A percentile compares a stretch with the other conserved stretches of the same genome.
These are phyloP conservation scores for Cyclura pinguis DNA, from an alignment of 2,797 vertebrate genomes.

Conservation along the genomic window DNA sequence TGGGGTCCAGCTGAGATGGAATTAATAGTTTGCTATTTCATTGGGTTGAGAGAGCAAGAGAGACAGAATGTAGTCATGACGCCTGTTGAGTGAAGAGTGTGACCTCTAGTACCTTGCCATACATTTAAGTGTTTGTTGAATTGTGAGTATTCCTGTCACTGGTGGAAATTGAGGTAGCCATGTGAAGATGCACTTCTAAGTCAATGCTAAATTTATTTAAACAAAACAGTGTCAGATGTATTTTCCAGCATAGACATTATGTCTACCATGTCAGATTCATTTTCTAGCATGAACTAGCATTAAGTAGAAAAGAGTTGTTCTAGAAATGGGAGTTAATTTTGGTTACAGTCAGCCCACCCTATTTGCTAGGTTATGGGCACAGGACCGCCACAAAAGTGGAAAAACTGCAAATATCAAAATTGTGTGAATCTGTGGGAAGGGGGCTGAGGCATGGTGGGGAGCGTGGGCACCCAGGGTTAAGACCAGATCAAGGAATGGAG, in stretches of 20 bases:
- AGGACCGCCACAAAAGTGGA: too few species aligned
- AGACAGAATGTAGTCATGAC: not conserved
- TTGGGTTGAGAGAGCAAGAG: not conserved
- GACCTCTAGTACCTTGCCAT: too few species aligned
- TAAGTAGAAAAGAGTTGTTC: not conserved
- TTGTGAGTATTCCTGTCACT: not conserved
- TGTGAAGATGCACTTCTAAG: not conserved
- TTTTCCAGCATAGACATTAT: slow-evolving; percentile 20
- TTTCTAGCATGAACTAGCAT: not conserved
- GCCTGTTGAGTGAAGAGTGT: not conserved
- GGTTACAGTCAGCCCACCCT: not conserved
- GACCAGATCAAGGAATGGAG: too few species aligned
- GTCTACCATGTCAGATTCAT: not conserved
- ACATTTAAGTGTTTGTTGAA: not conserved
- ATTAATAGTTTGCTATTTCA: not conserved
- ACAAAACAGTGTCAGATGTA: not conserved
- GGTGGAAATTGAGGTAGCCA: not conserved
- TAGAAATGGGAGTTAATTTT: slow-evolving; percentile 9
- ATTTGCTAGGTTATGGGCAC: too few species aligned
- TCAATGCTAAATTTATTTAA: slow-evolving; percentile 1
- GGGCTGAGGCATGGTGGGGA: too few species aligned
- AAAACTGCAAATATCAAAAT: too few species aligned
- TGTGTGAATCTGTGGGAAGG: too few species aligned
- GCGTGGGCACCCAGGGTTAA: too few species aligned
- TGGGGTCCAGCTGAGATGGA: not conserved